Percentiles rank a stretch among this genome's conserved stretches.
These are phyloP conservation scores for Lepidonotus clava DNA, from an alignment of 2,888 invertebrate species.

Conservation along the genomic window DNA sequence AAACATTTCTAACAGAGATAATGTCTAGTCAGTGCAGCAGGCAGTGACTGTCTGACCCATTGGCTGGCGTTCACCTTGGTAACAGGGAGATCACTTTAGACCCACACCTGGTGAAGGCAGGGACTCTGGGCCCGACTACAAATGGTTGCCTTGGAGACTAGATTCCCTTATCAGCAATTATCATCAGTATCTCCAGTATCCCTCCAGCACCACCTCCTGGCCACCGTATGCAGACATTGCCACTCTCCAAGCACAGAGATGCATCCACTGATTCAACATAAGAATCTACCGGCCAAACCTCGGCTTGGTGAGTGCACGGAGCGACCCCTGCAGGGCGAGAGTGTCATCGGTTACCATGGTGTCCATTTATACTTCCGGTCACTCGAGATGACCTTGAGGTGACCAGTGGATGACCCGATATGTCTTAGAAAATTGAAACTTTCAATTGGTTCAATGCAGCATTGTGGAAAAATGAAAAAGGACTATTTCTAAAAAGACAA, in stretches of 20 bases:
- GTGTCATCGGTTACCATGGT: slow-evolving; percentile 23
- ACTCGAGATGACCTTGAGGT: neutral
- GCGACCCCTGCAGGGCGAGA: slow-evolving; percentile 13
- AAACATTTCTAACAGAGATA: too few species aligned
- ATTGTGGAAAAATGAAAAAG: too few species aligned
- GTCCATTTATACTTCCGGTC: slow-evolving; percentile 12
- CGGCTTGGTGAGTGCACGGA: neutral
- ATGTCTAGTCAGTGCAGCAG: too few species aligned
- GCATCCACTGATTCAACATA: too few species aligned
- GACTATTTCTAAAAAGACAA: too few species aligned
- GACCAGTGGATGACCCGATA: neutral
- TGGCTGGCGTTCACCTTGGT: too few species aligned
- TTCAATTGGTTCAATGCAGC: too few species aligned
- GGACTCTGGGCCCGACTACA: neutral
- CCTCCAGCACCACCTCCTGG: neutral
- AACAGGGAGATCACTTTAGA: neutral
- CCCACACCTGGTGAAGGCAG: neutral
- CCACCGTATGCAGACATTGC: neutral
- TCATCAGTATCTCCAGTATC: slow-evolving; percentile 22
- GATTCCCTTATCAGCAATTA: neutral
- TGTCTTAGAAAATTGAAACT: neutral
- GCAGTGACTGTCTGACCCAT: too few species aligned
- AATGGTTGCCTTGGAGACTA: neutral
- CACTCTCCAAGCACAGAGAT: too few species aligned
- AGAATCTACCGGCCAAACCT: too few species aligned